Base-by-base conservation (phyloP, 2,888 invertebrate genomes). In the Hedychridium roseum region DNA sequence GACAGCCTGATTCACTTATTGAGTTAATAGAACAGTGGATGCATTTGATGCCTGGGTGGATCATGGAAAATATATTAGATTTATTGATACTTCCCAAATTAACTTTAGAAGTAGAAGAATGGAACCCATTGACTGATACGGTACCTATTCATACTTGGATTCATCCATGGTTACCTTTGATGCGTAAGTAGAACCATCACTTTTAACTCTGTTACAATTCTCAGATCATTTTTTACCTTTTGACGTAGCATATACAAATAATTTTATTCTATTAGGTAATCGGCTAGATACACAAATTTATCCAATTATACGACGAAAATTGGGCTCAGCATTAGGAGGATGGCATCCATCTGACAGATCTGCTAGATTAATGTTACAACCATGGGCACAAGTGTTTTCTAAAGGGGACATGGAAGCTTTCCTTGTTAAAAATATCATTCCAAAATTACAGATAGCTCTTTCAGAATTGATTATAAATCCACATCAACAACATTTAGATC, bases 311-410 rank as follows among this genome's bases (percentile, higher is more conserved):
- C 86, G 97, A 32, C 90, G 95, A 40, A 97, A 97, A 73, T 82
- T 99, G 38, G 91, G 92, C 20, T 85, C 85, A 26, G 97, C 97
- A 7, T 82, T 99, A 54, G 84, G 86, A n/a, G 90, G 89, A 42
- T 99, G 98, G 98, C 92, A 95, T 81, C 97, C 97, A 0, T 92
- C 92, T 0, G 98, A 98, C 82, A 84, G 87, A 27, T 97, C 97
- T 0, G 98, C 97, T 0, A 87, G 92, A 59, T 85, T 92, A 16
- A 93, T 98, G 83, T 83, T 99, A 17, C 86, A 88, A 43, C 97
- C 98, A 0, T 99, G 99, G 99, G 81, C 84, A 16, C 83, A 82
- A 40, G 90, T 92, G 1, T 90, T 96, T 74, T 82, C 88, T 34
- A 86, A 86, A 45, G 87, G 86, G 9, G 85, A 90, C 41, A 88